These are phyloP conservation scores for Endotricha flammealis DNA, from an alignment of 2,888 invertebrate genomes.

Conservation along the genomic window DNA sequence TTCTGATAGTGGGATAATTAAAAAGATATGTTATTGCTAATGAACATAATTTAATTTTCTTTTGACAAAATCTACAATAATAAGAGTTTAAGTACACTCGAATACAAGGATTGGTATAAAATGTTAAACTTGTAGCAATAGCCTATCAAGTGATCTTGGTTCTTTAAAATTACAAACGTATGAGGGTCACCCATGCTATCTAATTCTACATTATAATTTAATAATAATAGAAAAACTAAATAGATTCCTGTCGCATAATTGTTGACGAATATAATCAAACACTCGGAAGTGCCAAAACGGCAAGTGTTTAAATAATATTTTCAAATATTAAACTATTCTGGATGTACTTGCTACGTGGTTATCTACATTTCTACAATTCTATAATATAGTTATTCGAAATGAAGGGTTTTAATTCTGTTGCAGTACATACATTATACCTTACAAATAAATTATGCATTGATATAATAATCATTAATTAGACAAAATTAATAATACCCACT, in stretches of 20 bases:
- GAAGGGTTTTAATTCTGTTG: conserved; percentile 36
- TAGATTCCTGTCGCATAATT: conserved; percentile 1
- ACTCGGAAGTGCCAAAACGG: background rate
- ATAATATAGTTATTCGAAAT: conserved; percentile 41
- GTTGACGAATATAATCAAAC: background rate
- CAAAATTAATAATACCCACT: conserved; percentile 38
- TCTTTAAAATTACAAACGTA: conserved; percentile 65
- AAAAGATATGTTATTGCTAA: conserved; percentile 51
- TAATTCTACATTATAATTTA: conserved; percentile 29
- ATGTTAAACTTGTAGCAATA: conserved; percentile 72
- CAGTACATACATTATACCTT: conserved; percentile 47
- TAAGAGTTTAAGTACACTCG: conserved; percentile 76
- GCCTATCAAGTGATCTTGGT: conserved; percentile 68
- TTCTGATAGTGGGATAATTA: too few relatives aligned
- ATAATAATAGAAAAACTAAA: conserved; percentile 1
- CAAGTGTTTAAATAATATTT: background rate
- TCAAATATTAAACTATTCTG: conserved; percentile 22
- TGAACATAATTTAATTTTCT: conserved; percentile 74
- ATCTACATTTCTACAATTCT: conserved; percentile 73
- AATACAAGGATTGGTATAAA: conserved; percentile 78
- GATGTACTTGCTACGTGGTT: conserved; percentile 50
- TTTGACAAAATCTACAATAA: conserved; percentile 75
- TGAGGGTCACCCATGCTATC: conserved; percentile 36
- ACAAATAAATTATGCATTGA: conserved; percentile 58
- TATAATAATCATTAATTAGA: conserved; percentile 39